Percentiles rank a stretch among this genome's conserved stretches.
phyloP scores from a whole-genome alignment of 2,888 invertebrate genomes.

The Polymixis lichenea region DNA sequence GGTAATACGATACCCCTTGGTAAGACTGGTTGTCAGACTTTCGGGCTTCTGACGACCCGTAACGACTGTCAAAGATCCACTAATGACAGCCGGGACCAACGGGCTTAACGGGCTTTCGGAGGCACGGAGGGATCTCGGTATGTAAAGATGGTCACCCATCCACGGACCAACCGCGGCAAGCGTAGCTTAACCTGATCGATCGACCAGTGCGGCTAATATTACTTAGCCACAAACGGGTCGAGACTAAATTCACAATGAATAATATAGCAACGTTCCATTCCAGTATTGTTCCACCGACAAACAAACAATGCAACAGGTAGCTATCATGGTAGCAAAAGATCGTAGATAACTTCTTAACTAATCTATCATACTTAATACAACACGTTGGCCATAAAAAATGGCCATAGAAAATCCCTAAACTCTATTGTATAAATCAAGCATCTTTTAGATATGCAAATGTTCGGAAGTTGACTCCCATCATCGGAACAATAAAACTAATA shows the following conservation, averaged over 20 bases:
- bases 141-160: no score
- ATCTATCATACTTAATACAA: conserved; percentile 34
- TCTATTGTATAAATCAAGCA: conserved; percentile 57
- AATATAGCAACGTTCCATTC: neutral
- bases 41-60: no score
- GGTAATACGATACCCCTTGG: no score
- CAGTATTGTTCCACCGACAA: neutral
- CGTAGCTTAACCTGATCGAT: no score
- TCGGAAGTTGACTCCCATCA: conserved; percentile 56
- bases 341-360: conserved; percentile 22
- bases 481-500: conserved; percentile 58
- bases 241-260: neutral
- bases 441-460: conserved; percentile 55
- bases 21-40: no score
- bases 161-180: no score
- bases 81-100: no score
- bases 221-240: no score
- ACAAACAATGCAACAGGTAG: conserved; percentile 32
- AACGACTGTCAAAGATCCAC: no score
- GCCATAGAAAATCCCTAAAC: conserved; percentile 38
- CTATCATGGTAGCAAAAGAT: conserved; percentile 37
- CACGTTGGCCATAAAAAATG: conserved; percentile 33
- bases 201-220: no score
- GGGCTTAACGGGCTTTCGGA: no score
- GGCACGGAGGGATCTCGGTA: no score